Conservation (phyloP, 2,888 invertebrate species). For the Scaptomyza parva region DNA sequence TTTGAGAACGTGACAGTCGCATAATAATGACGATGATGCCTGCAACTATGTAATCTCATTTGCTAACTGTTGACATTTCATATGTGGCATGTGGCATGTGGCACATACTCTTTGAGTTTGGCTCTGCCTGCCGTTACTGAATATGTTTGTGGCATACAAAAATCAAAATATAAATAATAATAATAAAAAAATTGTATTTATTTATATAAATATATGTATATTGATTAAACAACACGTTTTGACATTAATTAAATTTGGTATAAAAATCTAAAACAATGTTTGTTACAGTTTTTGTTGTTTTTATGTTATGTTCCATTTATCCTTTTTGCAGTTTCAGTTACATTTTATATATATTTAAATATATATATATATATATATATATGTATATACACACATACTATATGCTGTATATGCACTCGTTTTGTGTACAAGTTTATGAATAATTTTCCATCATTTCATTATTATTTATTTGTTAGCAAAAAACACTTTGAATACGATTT, state of each 20-base stretch:
- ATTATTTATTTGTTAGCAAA: constrained; percentile 71
- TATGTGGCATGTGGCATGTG: constrained; percentile 5
- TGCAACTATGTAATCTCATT: constrained; percentile 14
- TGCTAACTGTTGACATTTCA: constrained; percentile 15
- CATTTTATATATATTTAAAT: constrained; percentile 32
- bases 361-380: constrained; percentile 30
- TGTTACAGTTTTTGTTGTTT: constrained; percentile 37
- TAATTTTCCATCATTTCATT: constrained; percentile 62
- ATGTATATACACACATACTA: constrained; percentile 24
- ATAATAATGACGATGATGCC: constrained; percentile 1
- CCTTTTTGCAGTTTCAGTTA: constrained; percentile 36
- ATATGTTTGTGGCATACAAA: constrained; percentile 39
- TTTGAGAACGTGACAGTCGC: constrained; percentile 30
- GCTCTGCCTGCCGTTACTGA: constrained; percentile 27
- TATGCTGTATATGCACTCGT: constrained; percentile 30
- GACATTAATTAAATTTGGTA: constrained; percentile 75
- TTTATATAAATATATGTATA: constrained; percentile 40
- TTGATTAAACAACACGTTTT: constrained; percentile 57
- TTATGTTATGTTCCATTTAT: constrained; percentile 22
- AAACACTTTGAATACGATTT: constrained; percentile 68
- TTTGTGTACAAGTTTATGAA: constrained; percentile 51
- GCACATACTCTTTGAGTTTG: constrained; percentile 46
- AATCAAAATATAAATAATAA: constrained; percentile 12
- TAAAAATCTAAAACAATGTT: constrained; percentile 79
- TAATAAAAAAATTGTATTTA: constrained; percentile 32